Evolutionary conservation across 2,113 vertebrate genomes (phyloP).

Genomic region (Campylomormyrus numenius): DNA sequence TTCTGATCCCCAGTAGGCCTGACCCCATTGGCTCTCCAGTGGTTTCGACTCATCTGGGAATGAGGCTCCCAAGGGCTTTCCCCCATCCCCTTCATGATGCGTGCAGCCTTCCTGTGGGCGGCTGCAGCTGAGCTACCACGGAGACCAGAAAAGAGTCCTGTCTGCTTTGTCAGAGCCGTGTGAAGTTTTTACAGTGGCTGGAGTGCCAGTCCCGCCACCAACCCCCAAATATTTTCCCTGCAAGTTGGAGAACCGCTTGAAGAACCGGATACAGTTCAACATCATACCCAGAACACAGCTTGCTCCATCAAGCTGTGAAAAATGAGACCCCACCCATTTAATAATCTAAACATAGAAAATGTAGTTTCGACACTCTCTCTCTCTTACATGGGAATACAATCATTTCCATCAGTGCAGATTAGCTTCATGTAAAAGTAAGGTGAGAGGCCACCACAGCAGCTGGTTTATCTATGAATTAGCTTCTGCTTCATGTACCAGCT

Average conservation of each 20-base stretch:
- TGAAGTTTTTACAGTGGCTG: background rate
- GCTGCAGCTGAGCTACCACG: too few relatives aligned
- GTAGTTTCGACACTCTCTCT: background rate
- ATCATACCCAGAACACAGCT: background rate
- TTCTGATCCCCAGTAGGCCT: background rate
- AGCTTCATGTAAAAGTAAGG: slow-evolving; percentile 1
- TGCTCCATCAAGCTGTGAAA: background rate
- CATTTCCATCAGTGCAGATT: slow-evolving; percentile 2
- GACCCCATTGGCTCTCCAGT: background rate
- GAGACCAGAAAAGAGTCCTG: too few relatives aligned
- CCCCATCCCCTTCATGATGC: background rate
- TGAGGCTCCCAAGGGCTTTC: background rate
- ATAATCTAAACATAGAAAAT: background rate
- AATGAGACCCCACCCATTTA: background rate
- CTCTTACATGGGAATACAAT: background rate
- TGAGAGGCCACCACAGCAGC: slow-evolving; percentile 3
- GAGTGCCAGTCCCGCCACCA: background rate
- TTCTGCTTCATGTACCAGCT: slow-evolving; percentile 7
- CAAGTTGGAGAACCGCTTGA: background rate
- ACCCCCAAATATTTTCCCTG: background rate
- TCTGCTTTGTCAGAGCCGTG: background rate
- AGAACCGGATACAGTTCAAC: background rate
- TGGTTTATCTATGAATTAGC: background rate
- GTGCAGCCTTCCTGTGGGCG: background rate
- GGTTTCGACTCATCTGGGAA: background rate